phyloP scores from a whole-genome alignment of 2,888 invertebrate species.

The Athalia circularis region DNA sequence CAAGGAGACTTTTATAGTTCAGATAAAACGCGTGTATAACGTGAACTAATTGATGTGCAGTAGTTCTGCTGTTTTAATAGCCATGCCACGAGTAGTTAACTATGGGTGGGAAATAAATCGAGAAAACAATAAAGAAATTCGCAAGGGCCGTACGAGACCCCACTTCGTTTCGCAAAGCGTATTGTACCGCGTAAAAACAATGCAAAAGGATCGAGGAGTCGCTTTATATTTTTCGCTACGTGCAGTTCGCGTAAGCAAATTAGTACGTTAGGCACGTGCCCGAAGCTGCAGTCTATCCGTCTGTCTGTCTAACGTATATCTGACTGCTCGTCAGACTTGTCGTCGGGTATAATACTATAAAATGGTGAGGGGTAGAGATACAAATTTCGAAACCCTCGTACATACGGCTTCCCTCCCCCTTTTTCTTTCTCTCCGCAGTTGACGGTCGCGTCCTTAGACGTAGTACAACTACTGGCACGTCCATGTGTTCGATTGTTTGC shows the following conservation, averaged over 20 bases:
- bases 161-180: not conserved
- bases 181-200: constrained; percentile 38
- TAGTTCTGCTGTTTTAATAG: not conserved
- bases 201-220: constrained; percentile 13
- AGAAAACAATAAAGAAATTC: constrained; percentile 41
- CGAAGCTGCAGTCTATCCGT: constrained; percentile 57
- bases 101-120: constrained; percentile 23
- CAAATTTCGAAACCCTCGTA: constrained; percentile 23
- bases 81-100: too few species aligned
- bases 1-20: not conserved
- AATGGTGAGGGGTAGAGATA: not conserved
- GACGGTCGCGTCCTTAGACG: not conserved
- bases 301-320: constrained; percentile 52
- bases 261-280: constrained; percentile 67
- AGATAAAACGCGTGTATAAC: not conserved
- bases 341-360: not conserved
- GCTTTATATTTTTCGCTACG: constrained; percentile 52
- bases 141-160: constrained; percentile 10
- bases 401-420: not conserved
- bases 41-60: constrained; percentile 35
- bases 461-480: constrained; percentile 3
- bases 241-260: constrained; percentile 68
- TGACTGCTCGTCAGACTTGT: constrained; percentile 40
- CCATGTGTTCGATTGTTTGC: constrained; percentile 15
- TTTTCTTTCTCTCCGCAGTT: not conserved